Evolutionary conservation across 2,888 invertebrate species (phyloP).

Genomic region (Odontothrips loti): DNA sequence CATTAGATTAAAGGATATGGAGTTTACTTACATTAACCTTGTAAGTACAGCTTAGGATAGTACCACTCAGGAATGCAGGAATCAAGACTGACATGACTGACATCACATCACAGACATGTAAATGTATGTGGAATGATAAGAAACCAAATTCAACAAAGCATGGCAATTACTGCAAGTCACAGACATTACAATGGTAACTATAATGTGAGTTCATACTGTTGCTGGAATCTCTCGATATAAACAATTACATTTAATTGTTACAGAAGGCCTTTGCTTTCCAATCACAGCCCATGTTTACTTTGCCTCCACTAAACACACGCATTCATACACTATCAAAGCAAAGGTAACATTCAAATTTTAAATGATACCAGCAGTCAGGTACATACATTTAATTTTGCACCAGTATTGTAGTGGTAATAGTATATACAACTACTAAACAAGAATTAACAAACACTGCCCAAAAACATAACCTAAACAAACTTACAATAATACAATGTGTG

Average conservation of each 20-base stretch:
- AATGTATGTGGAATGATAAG: too few species aligned
- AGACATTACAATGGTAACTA: too few species aligned
- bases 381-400: conserved; percentile 7
- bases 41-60: too few species aligned
- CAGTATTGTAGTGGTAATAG: neutral
- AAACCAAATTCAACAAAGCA: too few species aligned
- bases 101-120: too few species aligned
- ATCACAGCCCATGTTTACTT: neutral
- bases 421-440: neutral
- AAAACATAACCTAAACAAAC: neutral
- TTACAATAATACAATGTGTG: neutral
- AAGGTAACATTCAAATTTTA: neutral
- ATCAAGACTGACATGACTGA: too few species aligned
- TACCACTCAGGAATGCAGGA: too few species aligned
- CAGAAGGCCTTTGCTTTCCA: neutral
- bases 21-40: too few species aligned
- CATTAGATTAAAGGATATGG: too few species aligned
- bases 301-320: neutral
- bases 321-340: neutral
- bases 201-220: too few species aligned
- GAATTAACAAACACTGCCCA: neutral
- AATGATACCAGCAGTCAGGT: neutral
- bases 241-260: neutral
- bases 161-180: too few species aligned
- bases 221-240: neutral